Base-by-base conservation (phyloP, 2,888 invertebrate genomes). In the Agriopis marginaria region DNA sequence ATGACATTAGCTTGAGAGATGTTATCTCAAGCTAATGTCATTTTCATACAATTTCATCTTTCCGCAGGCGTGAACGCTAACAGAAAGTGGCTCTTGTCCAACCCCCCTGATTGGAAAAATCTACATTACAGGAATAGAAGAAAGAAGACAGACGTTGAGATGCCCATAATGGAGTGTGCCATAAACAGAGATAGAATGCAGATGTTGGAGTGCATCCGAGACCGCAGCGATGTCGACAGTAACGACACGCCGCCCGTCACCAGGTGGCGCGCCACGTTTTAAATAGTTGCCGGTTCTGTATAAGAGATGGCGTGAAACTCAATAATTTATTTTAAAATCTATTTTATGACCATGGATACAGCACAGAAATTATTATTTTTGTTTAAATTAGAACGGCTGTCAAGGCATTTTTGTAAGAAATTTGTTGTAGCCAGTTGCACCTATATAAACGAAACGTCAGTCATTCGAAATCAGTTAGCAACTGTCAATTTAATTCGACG, bases 121-220 rank as follows among this genome's bases (percentile, higher is more conserved):
- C 17, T 32, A 17, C 7, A n/a, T 51, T 53, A 44, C 77, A 88
- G 88, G 75, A 86, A 80, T 67, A 78, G 87, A 75, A 81, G 79
- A 68, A 85, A 83, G 66, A 86, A 83, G 65, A 72, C 77, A 3
- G 78, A 77, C 23, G 45, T 65, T 3, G 84, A 84, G 8, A 70
- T 66, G 66, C 76, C 71, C 10, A 71, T 66, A 49, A 71, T 71
- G 62, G 84, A 77, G 44, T 79, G 64, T 61, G 65, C 68, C 11
- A 64, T 68, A 14, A 64, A n/a, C 44, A 55, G 68, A 14, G 58
- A 62, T 3, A 40, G 63, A 7, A 49, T 51, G 44, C 62, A 44
- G 32, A 53, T 53, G 45, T 8, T 62, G 61, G 61, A 51, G 23
- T 42, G 50, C 11, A 32, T 7, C 12, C 66, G 66, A 42, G 51